Evolutionary conservation across 1,140 invertebrate species (phyloP), one percentile per base, ranked within the genome.

Genomic region (Platorchestia sp.): DNA sequence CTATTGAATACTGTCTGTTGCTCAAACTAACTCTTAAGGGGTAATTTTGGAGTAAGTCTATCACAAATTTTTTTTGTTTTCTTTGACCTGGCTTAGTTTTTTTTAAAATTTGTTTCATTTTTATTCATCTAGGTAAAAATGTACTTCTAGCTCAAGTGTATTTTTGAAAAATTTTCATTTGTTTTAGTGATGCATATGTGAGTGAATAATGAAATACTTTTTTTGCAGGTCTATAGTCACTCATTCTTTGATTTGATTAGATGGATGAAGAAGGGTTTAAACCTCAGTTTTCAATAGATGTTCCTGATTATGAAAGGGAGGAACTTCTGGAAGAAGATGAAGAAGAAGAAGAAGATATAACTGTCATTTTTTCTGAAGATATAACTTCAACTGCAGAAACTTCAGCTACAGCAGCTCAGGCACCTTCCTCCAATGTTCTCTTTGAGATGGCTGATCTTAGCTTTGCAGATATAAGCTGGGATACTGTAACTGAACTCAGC

Each of bases 371-470:
- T 14, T 16, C 91, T 93, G 87, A 90, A 90, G 14, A 19, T 90
- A 36, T 36, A 87, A n/a, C 86, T n/a, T 7, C 19, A 90, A 41
- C n/a, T n/a, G n/a, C n/a, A n/a, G n/a, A n/a, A n/a, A n/a, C n/a
- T n/a, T n/a, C 87, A 90, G 91, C 91, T 45, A 10, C 91, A 93
- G 19, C 0, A 45, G 44, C 91, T 42, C 43, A 40, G n/a, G 45
- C 45, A 47, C 40, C 91, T 19, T 10, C 5, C 19, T 45, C 91
- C 14, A 93, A 47, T 93, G 91, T 93, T 45, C 36, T 93, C 0
- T 93, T 93, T 93, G 91, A 93, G 40, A 47, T 93, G 14, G 91
- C 91, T 47, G 91, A 93, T 40, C 45, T 93, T 10, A 93, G 91
- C 40, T 93, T 93, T 40, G 19, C 45, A n/a, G 91, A 93, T 44